Evolutionary conservation across 2,797 vertebrate genomes (phyloP).

Genomic region (Trematomus bernacchii): DNA sequence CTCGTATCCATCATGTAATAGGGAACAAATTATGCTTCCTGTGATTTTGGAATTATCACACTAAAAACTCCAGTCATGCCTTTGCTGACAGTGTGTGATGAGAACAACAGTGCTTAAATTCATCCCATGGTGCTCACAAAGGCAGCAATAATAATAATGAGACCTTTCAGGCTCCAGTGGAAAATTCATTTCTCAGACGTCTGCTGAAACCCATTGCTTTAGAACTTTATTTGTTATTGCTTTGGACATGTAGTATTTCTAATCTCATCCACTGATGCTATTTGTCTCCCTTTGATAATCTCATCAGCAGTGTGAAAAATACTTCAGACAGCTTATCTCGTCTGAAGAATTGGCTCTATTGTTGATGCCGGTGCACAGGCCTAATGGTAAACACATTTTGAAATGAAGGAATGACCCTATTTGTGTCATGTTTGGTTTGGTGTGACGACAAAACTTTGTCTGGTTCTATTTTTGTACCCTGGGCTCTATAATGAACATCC

Average conservation of each 20-base stretch:
- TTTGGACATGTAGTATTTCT: constrained; percentile 20
- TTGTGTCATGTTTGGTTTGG: constrained; percentile 34
- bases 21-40: constrained; percentile 32
- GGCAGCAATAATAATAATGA: background rate
- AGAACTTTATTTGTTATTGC: constrained; percentile 27
- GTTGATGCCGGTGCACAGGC: background rate
- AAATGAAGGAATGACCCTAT: constrained; percentile 9
- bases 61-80: constrained; percentile 15
- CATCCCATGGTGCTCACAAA: background rate
- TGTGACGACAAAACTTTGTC: background rate
- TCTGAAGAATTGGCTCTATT: constrained; percentile 7
- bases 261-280: constrained; percentile 22
- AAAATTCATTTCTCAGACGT: too few relatives aligned
- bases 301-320: constrained; percentile 19
- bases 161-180: constrained; percentile 17
- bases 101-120: background rate
- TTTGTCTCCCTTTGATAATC: constrained; percentile 34
- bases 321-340: constrained; percentile 33
- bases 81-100: constrained; percentile 7
- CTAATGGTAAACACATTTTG: constrained; percentile 23
- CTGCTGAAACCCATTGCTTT: background rate
- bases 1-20: constrained; percentile 33
- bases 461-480: background rate
- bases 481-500: background rate
- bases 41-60: constrained; percentile 23